Evolutionary conservation across 2,797 vertebrate genomes (phyloP), one percentile per base, ranked within the genome.

Genomic region (Pampus argenteus): DNA sequence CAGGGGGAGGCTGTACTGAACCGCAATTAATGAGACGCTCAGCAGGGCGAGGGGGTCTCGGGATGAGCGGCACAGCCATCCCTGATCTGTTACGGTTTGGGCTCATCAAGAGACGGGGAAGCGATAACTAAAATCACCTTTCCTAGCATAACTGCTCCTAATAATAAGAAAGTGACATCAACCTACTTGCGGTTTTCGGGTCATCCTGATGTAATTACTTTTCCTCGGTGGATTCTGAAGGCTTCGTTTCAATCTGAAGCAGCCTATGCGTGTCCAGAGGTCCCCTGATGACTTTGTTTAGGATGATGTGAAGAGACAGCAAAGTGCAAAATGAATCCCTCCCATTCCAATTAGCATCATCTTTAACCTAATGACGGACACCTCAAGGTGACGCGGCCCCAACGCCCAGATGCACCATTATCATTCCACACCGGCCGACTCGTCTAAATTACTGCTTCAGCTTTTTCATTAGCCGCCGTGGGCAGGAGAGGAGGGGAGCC

Each of bases 271-370:
- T 90, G 94, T 91, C 93, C 91, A 81, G 88, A 86, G 91, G 87
- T 94, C 66, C 52, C 91, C 87, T 95, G 95, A 96, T 97, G 96
- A 96, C 96, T 97, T 96, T 96, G 96, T 97, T 97, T 96, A 92
- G 94, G 90, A 86, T 96, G 96, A 97, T 97, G 96, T 93, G 94
- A 96, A 96, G 95, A 95, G 96, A 97, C 95, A 95, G 95, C 94
- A 94, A 93, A 93, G 95, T 95, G 95, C 95, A 95, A 96, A 96
- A 97, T 96, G 95, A 97, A 98, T 97, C 95, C 95, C 94, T 96
- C 95, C 94, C 95, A 95, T 97, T 97, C 94, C 97, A 97, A 96
- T 97, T 97, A 97, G 95, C 95, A 95, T 97, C 95, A 96, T 97
- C 96, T 97, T 97, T 96, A 97, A 96, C 95, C 95, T 94, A 94